Conservation (phyloP, 2,888 invertebrate species). For the Spilosoma lubricipeda region DNA sequence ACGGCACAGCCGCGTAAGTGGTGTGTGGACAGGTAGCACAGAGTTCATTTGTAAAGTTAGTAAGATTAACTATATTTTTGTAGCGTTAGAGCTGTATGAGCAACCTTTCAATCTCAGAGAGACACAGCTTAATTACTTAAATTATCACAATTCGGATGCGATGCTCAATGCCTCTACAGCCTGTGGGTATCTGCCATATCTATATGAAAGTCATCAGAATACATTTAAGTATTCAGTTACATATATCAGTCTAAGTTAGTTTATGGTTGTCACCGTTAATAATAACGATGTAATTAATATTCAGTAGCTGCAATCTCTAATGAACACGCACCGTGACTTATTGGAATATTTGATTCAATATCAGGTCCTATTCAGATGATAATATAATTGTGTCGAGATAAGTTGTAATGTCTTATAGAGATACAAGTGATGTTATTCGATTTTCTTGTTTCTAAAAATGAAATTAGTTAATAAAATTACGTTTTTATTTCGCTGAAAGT, state of each 20-base stretch:
- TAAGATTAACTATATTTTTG: no score
- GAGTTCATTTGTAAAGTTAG: no score
- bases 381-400: not conserved
- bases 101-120: no score
- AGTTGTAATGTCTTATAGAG: not conserved
- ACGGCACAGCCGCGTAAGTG: no score
- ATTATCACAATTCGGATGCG: not conserved
- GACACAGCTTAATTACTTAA: not conserved
- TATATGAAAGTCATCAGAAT: not conserved
- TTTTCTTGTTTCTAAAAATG: not conserved
- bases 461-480: not conserved
- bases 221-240: not conserved
- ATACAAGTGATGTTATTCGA: not conserved
- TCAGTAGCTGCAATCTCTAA: constrained; percentile 31
- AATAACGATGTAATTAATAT: constrained; percentile 29
- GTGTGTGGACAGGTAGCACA: no score
- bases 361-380: not conserved
- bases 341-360: constrained; percentile 19
- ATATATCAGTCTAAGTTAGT: not conserved
- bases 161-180: not conserved
- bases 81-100: no score
- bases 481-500: not conserved
- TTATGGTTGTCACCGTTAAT: not conserved
- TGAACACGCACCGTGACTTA: constrained; percentile 12
- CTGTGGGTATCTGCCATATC: not conserved